A percentile compares a stretch with the other conserved stretches of the same genome.
Conservation (phyloP, 2,797 vertebrate species). For the Alexandromys oeconomus region DNA sequence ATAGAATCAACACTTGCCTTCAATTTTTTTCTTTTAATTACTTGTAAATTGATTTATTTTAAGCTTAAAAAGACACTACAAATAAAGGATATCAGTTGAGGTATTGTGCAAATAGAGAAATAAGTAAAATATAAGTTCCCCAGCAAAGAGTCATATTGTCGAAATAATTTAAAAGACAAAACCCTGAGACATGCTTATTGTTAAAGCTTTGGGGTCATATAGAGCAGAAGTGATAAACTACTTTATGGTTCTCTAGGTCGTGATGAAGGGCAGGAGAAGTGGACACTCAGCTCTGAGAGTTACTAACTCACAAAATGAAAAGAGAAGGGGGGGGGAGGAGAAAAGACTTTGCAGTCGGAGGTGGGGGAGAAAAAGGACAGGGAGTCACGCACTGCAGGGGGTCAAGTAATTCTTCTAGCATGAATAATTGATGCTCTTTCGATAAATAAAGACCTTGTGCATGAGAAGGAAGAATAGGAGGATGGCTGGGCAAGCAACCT, state of each 20-base stretch:
- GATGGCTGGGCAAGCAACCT: background rate
- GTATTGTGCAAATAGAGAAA: background rate
- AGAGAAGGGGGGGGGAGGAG: fast-evolving
- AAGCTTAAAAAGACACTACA: background rate
- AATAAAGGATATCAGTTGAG: background rate
- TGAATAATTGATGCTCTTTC: slow-evolving; percentile 53
- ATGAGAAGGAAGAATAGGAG: background rate
- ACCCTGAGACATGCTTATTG: background rate
- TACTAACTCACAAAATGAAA: background rate
- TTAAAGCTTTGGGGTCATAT: background rate
- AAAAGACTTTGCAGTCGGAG: background rate
- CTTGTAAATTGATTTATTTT: background rate
- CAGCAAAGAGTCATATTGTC: background rate
- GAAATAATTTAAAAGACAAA: background rate
- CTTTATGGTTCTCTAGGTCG: background rate
- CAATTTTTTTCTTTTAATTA: background rate
- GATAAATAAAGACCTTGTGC: slow-evolving; percentile 42
- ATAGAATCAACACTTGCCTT: background rate
- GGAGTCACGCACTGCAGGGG: background rate
- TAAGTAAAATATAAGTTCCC: slow-evolving; percentile 21
- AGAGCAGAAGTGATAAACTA: background rate
- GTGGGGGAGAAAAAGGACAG: background rate
- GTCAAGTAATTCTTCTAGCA: background rate
- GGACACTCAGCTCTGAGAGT: background rate
- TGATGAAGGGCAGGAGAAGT: background rate